phyloP scores from a whole-genome alignment of 2,797 vertebrate species.

The Falco peregrinus region DNA sequence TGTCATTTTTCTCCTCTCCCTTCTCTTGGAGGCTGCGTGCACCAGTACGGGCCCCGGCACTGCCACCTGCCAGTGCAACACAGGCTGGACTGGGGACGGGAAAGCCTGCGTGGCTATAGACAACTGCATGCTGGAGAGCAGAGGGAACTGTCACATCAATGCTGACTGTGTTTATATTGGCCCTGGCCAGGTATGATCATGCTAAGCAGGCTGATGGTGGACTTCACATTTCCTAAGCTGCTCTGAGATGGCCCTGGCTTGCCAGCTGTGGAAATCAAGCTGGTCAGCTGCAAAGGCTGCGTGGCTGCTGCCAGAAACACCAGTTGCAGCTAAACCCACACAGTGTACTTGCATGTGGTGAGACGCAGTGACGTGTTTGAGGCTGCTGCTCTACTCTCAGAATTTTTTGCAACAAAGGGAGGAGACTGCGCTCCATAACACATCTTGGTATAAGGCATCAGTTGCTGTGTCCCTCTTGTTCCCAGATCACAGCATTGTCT shows the following conservation, averaged over 20 bases:
- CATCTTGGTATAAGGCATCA: background rate
- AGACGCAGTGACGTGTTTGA: background rate
- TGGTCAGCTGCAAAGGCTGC: background rate
- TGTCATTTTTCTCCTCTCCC: background rate
- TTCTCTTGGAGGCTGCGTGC: constrained; percentile 82
- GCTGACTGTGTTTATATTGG: constrained; percentile 85
- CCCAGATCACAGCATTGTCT: background rate
- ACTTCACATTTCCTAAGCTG: background rate
- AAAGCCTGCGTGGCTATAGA: constrained; percentile 86
- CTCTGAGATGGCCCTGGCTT: background rate
- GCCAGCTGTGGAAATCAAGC: background rate
- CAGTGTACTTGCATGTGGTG: background rate
- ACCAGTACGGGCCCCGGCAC: constrained; percentile 76
- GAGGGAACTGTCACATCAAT: constrained; percentile 84
- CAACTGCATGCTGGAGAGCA: constrained; percentile 83
- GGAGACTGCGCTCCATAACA: background rate
- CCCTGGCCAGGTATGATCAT: constrained; percentile 86
- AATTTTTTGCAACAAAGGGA: background rate
- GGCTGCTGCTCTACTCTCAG: background rate
- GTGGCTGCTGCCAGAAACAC: background rate
- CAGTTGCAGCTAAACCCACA: background rate
- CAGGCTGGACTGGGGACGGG: constrained; percentile 92
- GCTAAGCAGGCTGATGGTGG: background rate
- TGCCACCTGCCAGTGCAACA: constrained; percentile 82
- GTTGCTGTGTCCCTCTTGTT: background rate